Evolutionary conservation across 2,888 invertebrate genomes (phyloP), one percentile per base, ranked within the genome.

Genomic region (Heteromurus nitidus): DNA sequence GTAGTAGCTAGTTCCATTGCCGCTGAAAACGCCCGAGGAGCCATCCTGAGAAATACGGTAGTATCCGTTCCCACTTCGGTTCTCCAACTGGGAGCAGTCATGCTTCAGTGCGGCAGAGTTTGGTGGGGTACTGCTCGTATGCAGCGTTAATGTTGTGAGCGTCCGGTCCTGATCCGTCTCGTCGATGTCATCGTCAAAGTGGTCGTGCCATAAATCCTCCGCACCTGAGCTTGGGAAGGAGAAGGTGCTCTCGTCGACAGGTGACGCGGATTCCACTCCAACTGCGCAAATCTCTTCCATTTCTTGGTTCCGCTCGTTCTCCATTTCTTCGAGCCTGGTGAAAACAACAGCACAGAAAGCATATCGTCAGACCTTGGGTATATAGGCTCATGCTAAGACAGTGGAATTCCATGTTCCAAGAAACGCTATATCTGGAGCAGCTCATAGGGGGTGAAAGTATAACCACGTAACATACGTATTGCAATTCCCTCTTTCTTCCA

Each of bases 281-380:
- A 47, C 77, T 9, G 81, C 81, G 50, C 82, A 82, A 58, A 85
- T 85, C 53, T 80, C 80, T 47, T 87, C 87, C 85, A 87, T 86
- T 67, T 86, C 87, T 75, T 86, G 85, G 64, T 87, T 86, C 58
- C 82, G 79, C 64, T 86, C 83, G 47, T 85, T 87, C 47, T 87
- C 85, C 64, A 86, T 80, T 50, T 83, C 86, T 69, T 86, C 84
- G 64, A 84, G 68, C 44, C 85, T 85, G 20, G 9, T 36, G 20
- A 26, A 3, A 55, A 55, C 26, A 55, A 24, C 24, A 55, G 26
- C 11, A n/a, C n/a, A n/a, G n/a, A n/a, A n/a, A n/a, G n/a, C n/a
- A n/a, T n/a, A n/a, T n/a, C n/a, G n/a, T n/a, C n/a, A n/a, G n/a
- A n/a, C n/a, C n/a, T n/a, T n/a, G n/a, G n/a, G n/a, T n/a, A n/a